Percentiles rank a stretch among this genome's conserved stretches.
phyloP scores from a whole-genome alignment of 1,140 invertebrate genomes.

The Drosophila kohkoa region DNA sequence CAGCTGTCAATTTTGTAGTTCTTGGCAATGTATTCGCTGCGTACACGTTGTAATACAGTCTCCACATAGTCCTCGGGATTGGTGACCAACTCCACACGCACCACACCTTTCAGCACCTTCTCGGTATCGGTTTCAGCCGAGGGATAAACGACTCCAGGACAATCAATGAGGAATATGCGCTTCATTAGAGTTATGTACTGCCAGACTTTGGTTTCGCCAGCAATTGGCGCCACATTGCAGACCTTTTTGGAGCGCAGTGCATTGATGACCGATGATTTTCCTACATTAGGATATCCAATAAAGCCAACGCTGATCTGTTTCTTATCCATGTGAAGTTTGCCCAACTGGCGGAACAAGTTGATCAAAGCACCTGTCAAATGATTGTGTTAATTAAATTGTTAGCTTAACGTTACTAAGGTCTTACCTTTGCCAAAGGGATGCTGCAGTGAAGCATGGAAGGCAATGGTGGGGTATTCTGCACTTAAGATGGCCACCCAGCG shows the following conservation, averaged over 20 bases:
- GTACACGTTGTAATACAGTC: slow-evolving; percentile 94
- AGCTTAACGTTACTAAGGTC: not conserved
- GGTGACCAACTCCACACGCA: slow-evolving; percentile 97
- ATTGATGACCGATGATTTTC: slow-evolving; percentile 99
- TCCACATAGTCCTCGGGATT: slow-evolving; percentile 98
- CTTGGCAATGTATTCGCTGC: slow-evolving; percentile 94
- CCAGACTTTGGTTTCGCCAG: slow-evolving; percentile 99
- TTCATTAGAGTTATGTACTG: slow-evolving; percentile 99
- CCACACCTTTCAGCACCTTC: slow-evolving; percentile 98
- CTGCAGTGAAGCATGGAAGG: slow-evolving; percentile 98
- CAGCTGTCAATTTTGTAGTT: slow-evolving; percentile 96
- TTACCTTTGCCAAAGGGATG: slow-evolving; percentile 98
- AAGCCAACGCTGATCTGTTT: slow-evolving; percentile 99
- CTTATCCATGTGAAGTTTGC: slow-evolving; percentile 97
- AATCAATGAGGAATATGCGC: slow-evolving; percentile 99
- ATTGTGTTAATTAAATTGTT: not conserved
- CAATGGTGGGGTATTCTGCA: slow-evolving; percentile 98
- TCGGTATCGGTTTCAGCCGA: slow-evolving; percentile 96
- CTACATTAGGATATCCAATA: slow-evolving; percentile 99
- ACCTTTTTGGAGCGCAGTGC: slow-evolving; percentile 97
- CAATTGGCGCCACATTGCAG: slow-evolving; percentile 99
- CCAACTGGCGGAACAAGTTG: slow-evolving; percentile 97
- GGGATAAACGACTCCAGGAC: slow-evolving; percentile 99
- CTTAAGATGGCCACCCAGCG: slow-evolving; percentile 97
- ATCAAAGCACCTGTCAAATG: slow-evolving; percentile 91